Evolutionary conservation across 2,113 vertebrate genomes (phyloP).

Genomic region (Galbula dea): DNA sequence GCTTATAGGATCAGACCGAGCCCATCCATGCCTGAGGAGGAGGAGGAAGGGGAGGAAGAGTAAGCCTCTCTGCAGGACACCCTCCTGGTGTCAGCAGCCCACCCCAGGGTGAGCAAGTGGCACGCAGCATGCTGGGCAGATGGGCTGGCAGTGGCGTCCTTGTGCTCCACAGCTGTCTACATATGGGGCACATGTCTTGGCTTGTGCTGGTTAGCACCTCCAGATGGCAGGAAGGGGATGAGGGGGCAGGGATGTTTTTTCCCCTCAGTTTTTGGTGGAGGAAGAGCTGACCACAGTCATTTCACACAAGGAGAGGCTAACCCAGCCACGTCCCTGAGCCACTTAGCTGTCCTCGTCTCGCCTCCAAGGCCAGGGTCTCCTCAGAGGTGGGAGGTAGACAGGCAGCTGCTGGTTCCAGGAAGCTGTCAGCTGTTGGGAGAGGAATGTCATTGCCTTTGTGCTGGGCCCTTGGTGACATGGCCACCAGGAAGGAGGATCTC

Average conservation of each 20-base stretch:
- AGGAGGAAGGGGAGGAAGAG: neutral
- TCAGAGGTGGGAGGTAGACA: neutral
- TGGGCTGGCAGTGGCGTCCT: neutral
- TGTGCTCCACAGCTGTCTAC: constrained; percentile 13
- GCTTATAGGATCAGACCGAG: neutral
- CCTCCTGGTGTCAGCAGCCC: neutral
- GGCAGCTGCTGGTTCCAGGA: neutral
- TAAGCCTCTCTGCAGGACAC: neutral
- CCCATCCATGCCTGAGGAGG: neutral
- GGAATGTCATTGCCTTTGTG: fast-evolving
- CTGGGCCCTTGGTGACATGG: neutral
- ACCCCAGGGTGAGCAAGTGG: neutral
- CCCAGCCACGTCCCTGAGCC: neutral
- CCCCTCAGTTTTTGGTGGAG: neutral
- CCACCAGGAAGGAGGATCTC: neutral
- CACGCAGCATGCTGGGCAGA: neutral
- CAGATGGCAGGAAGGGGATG: constrained; percentile 61
- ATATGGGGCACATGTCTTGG: constrained; percentile 39
- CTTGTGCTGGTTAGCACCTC: neutral
- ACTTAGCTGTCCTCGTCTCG: neutral
- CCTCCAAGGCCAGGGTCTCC: neutral
- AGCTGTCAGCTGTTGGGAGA: neutral
- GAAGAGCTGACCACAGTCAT: neutral
- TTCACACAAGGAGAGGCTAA: neutral
- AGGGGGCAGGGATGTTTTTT: neutral